Evolutionary conservation across 2,113 vertebrate species (phyloP), one percentile per base, ranked within the genome.

Genomic region (Tympanuchus pallidicinctus): DNA sequence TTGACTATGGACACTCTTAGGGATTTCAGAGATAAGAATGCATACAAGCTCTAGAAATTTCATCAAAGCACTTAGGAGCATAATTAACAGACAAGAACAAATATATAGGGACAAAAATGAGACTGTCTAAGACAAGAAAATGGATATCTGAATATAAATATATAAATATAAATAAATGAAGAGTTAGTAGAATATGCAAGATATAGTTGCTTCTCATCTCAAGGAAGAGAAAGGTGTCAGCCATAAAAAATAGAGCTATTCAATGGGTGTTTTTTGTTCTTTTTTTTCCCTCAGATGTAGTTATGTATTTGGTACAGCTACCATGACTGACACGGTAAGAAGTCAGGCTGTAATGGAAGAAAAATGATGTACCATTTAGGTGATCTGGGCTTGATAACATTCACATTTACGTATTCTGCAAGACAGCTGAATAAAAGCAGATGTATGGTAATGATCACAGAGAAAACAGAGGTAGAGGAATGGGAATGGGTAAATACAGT

Each of bases 401-500:
- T 38, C 45, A 15, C 6, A 7, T 56, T 2, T 1, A 5, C 43
- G 5, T 7, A 2, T 43, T 43, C 30, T 21, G 19, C 50, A 27
- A 59, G 8, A 14, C 0, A 61, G 27, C 8, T 76, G 48, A 42
- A 76, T n/a, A 69, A 40, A 34, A 2, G 43, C 3, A 27, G 38
- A 76, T 11, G 10, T n/a, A 14, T 20, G 11, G 22, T 2, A 40
- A 22, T 34, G 8, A 36, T 5, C 19, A 85, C 21, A 47, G 72
- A 73, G 75, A 86, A 54, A 1, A 15, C 0, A 4, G 11, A 3
- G 18, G 19, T 6, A 30, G 45, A 11, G 2, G 6, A 48, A 48
- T 48, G 42, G 27, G 43, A 13, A 32, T 34, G n/a, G 34, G 13
- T 24, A 48, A 86, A 87, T 56, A 57, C 54, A 57, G 54, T 32